Evolutionary conservation across 2,888 invertebrate genomes (phyloP), one percentile per base, ranked within the genome.

Genomic region (Thymelicus sylvestris): DNA sequence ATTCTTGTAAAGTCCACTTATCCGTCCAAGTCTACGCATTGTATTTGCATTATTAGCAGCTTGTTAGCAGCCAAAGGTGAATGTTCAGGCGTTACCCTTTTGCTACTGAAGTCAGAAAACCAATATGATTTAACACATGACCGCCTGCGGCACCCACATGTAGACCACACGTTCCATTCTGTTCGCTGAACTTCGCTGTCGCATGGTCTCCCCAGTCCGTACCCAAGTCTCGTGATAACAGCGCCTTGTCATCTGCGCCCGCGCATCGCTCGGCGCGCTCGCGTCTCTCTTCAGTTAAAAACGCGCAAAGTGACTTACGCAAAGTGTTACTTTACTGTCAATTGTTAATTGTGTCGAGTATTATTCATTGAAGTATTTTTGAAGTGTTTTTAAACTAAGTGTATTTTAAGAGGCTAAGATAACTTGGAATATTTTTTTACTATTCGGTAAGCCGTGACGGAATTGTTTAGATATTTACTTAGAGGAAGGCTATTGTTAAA

Each of bases 181-280:
- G 31, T 4, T 1, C 10, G 57, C n/a, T n/a, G n/a, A n/a, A n/a
- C n/a, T n/a, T n/a, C n/a, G n/a, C 31, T 2, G 31, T 2, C 12
- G 6, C 62, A 68, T 79, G 77, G 78, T 67, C 75, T 78, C 80
- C 71, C 59, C 75, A 70, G 60, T 55, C 48, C 72, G n/a, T 74
- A 74, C 75, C 75, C 72, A 66, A 76, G 74, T 72, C 84, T 88
- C 84, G 83, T 89, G 92, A 91, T 92, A 92, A 90, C 85, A 89
- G 73, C 73, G 83, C 80, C 79, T 77, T 78, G 82, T 83, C 82
- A 88, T 87, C 89, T 79, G 86, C 90, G 87, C 86, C 66, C 74
- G 90, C 88, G 90, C 91, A 81, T 74, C 85, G 83, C 80, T 80
- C 81, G 81, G 88, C 81, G 86, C 90, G 85, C 89, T 80, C 90